A percentile compares a stretch with the other conserved stretches of the same genome.
These are phyloP conservation scores for Mugil cephalus DNA, from an alignment of 2,113 vertebrate species.

Conservation along the genomic window DNA sequence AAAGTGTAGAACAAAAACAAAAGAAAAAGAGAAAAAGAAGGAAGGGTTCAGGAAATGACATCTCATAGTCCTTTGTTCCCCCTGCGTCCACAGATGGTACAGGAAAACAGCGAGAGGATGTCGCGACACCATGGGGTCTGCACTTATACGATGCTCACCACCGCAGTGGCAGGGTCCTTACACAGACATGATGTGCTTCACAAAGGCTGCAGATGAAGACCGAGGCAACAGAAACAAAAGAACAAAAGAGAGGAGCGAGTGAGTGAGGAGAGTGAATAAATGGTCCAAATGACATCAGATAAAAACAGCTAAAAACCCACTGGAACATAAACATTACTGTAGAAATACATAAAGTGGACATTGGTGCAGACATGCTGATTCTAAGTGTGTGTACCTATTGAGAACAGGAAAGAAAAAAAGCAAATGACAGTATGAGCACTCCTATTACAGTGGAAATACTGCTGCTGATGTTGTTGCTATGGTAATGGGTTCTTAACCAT, in stretches of 20 bases:
- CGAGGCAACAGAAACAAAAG: slow-evolving; percentile 20
- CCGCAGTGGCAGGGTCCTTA: slow-evolving; percentile 81
- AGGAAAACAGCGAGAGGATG: slow-evolving; percentile 82
- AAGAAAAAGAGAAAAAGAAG: too few relatives aligned
- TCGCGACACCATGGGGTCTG: slow-evolving; percentile 88
- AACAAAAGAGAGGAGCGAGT: slow-evolving; percentile 14
- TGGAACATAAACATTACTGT: too few relatives aligned
- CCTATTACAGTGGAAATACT: too few relatives aligned
- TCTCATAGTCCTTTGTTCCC: slow-evolving; percentile 85
- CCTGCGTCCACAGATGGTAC: slow-evolving; percentile 77
- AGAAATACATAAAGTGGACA: too few relatives aligned
- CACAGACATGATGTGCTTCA: slow-evolving; percentile 98
- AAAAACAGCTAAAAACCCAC: neutral
- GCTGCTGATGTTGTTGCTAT: too few relatives aligned
- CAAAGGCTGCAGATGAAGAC: slow-evolving; percentile 88
- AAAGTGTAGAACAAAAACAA: slow-evolving; percentile 64
- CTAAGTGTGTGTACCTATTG: too few relatives aligned
- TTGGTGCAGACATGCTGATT: too few relatives aligned
- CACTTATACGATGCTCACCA: slow-evolving; percentile 78
- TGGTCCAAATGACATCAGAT: neutral
- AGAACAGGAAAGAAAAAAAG: too few relatives aligned
- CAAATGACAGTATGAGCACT: too few relatives aligned
- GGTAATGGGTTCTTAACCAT: neutral
- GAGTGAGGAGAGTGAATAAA: slow-evolving; percentile 1
- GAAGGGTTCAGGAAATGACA: slow-evolving; percentile 80